Base-by-base conservation (phyloP, 37 sponge, comb jelly and placozoan species). In the Eunapius fragilis region DNA sequence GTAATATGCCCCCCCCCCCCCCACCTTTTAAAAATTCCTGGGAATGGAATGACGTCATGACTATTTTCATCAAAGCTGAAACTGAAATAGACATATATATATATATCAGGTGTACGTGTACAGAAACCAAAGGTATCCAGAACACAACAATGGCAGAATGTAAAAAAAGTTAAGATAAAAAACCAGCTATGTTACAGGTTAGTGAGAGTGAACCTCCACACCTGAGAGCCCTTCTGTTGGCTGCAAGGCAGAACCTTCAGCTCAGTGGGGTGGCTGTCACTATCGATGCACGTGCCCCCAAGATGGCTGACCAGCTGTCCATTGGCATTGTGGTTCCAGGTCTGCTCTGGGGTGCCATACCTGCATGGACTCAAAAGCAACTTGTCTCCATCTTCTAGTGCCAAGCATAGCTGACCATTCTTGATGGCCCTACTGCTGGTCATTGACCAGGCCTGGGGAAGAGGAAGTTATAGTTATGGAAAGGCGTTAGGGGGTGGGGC, bases 371-470 rank as follows among this genome's bases (percentile, higher is more conserved):
- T 19, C 14, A 58, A 67, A 73, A 91, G 75, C 26, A 84, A 67
- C n/a, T 83, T 80, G 6, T 13, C 58, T 24, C 41, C 71, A 22
- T 50, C 76, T 10, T 84, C 69, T 5, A 70, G 25, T 14, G 78
- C 34, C 26, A 93, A 84, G 78, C 94, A 93, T 27, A 74, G 73
- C 31, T 90, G 68, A 25, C 81, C 47, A 36, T 90, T 79, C 37
- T 86, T 90, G 31, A 93, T 83, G 14, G 83, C 32, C 35, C 89
- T 77, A 10, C 72, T 78, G 11, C 23, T 71, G 0, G 79, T 78
- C 49, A 87, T 37, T 32, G 89, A 87, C 80, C 79, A 91, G 25
- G 78, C 88, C 83, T 88, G 50, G 12, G 27, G 25, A 49, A 10
- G 25, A 33, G 30, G 23, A 83, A 22, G n/a, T 19, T 24, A 23